phyloP scores from a whole-genome alignment of 2,888 invertebrate species.

The Heliconius aoede region DNA sequence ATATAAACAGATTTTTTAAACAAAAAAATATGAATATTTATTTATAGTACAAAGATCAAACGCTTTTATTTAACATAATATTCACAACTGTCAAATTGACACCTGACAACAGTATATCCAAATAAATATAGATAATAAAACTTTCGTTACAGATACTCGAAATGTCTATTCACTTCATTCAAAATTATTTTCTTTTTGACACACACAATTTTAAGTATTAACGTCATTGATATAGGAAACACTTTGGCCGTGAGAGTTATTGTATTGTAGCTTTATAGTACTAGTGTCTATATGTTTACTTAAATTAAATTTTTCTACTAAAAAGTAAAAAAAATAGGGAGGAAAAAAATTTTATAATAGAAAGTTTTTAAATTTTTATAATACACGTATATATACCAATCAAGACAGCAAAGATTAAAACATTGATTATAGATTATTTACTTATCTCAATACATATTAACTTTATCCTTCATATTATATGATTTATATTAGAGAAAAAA shows the following conservation, averaged over 20 bases:
- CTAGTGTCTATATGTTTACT: not conserved
- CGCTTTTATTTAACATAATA: not conserved
- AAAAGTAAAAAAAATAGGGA: not conserved
- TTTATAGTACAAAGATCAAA: not conserved
- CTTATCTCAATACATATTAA: too few relatives aligned
- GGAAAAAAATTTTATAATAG: not conserved
- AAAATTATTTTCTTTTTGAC: slow-evolving; percentile 1
- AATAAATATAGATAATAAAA: slow-evolving; percentile 4
- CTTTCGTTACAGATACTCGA: not conserved
- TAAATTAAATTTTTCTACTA: not conserved
- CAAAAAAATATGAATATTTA: not conserved
- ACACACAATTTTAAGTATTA: slow-evolving; percentile 14
- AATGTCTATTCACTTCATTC: not conserved
- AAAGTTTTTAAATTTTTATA: too few relatives aligned
- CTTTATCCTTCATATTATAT: too few relatives aligned
- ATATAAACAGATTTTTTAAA: not conserved
- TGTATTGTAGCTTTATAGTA: not conserved
- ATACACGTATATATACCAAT: too few relatives aligned
- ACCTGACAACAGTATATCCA: not conserved
- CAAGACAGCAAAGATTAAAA: too few relatives aligned
- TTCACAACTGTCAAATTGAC: slow-evolving; percentile 4
- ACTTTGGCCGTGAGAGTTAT: slow-evolving; percentile 14
- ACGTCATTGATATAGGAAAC: slow-evolving; percentile 11
- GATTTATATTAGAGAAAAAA: too few relatives aligned
- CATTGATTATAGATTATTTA: too few relatives aligned